A percentile compares a stretch with the other conserved stretches of the same genome.
phyloP scores from a whole-genome alignment of 2,797 vertebrate genomes.

The Galagoides demidoff region DNA sequence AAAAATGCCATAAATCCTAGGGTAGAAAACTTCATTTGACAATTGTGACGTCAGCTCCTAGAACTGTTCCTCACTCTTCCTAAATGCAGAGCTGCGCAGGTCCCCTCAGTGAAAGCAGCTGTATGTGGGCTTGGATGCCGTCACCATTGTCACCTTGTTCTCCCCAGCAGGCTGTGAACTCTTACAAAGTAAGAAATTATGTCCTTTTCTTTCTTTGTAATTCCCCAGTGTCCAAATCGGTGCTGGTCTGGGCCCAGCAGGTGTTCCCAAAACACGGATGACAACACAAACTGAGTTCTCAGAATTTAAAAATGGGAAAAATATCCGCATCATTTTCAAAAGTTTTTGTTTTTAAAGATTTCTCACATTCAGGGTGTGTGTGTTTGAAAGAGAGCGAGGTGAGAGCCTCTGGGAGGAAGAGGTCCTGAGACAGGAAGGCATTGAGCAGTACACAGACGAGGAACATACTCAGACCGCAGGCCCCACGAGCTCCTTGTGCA shows the following conservation, averaged over 20 bases:
- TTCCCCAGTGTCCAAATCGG: not conserved
- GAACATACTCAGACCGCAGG: not conserved
- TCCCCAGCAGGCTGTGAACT: not conserved
- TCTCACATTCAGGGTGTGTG: not conserved
- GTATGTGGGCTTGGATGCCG: fast-evolving
- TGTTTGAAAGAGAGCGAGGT: not conserved
- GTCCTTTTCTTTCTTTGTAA: not conserved
- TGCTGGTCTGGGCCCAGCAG: not conserved
- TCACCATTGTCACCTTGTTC: not conserved
- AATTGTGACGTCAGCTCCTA: not conserved
- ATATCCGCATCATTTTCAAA: not conserved
- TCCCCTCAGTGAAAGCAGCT: not conserved
- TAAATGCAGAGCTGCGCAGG: not conserved
- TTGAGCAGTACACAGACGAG: not conserved
- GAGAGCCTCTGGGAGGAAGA: not conserved
- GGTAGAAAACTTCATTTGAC: not conserved
- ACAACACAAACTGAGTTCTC: not conserved
- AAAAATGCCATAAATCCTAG: not conserved
- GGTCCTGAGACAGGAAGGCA: not conserved
- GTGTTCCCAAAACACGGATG: not conserved
- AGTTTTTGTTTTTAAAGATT: not conserved
- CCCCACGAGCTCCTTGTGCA: fast-evolving
- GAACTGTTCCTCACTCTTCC: not conserved
- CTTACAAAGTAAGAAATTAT: not conserved
- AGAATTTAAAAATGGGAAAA: not conserved